These are phyloP conservation scores for Pygmarrhopalites habei DNA, from an alignment of 1,140 invertebrate genomes.

Conservation along the genomic window DNA sequence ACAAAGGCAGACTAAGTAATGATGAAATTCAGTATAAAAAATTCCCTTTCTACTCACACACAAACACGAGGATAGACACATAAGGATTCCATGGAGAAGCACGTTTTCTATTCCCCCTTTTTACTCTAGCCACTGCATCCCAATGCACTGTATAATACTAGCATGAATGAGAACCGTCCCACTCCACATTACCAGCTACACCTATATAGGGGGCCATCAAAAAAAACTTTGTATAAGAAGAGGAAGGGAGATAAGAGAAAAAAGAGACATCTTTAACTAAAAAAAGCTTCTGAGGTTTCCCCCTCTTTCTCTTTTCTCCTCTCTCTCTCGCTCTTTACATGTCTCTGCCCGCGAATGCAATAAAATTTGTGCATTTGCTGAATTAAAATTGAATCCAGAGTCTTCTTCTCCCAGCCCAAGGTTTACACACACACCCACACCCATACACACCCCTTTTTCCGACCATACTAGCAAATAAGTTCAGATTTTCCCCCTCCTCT, in stretches of 20 bases:
- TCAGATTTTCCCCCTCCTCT: not conserved
- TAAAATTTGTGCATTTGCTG: constrained; percentile 35
- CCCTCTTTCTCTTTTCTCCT: constrained; percentile 9
- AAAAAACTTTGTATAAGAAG: too few species aligned
- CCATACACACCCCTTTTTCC: not conserved
- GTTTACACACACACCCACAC: not conserved
- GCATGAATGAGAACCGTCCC: too few species aligned
- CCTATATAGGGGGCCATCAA: too few species aligned
- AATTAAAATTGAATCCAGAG: constrained; percentile 35
- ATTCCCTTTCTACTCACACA: not conserved
- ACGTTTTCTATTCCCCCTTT: not conserved
- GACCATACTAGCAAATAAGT: not conserved
- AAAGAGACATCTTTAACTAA: constrained; percentile 4
- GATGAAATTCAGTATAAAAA: constrained; percentile 14
- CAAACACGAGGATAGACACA: too few species aligned
- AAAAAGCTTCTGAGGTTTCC: constrained; percentile 23
- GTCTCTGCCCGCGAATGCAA: constrained; percentile 1
- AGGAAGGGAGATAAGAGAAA: too few species aligned
- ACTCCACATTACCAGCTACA: too few species aligned
- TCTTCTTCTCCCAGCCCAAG: not conserved
- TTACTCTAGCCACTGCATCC: too few species aligned
- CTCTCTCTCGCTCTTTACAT: too few species aligned
- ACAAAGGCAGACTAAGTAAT: constrained; percentile 19
- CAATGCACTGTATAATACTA: too few species aligned
- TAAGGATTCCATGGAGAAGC: not conserved